These are phyloP conservation scores for Sinella curviseta DNA, from an alignment of 1,140 invertebrate species.

Conservation along the genomic window DNA sequence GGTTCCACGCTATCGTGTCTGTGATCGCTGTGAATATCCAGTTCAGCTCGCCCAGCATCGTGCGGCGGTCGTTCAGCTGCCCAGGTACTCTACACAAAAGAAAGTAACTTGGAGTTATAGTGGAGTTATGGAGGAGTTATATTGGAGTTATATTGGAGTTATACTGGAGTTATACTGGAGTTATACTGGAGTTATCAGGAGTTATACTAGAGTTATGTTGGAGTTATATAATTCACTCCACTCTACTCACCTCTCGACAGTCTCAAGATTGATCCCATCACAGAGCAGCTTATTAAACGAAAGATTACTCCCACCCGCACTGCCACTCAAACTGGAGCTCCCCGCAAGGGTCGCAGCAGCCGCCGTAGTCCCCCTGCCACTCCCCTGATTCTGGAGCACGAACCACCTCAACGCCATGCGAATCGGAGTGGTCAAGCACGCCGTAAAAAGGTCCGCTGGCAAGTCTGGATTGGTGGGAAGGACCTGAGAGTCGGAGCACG, in stretches of 20 bases:
- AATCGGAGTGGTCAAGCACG: slow-evolving; percentile 96
- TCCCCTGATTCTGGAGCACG: slow-evolving; percentile 82
- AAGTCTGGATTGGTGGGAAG: slow-evolving; percentile 97
- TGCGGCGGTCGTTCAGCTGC: slow-evolving; percentile 87
- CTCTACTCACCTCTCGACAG: slow-evolving; percentile 88
- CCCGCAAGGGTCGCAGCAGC: no score
- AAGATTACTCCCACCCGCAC: no score
- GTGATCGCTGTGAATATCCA: slow-evolving; percentile 99
- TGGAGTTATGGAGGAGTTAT: no score
- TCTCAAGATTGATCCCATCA: slow-evolving; percentile 66
- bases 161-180: slow-evolving; percentile 8
- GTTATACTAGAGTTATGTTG: neutral
- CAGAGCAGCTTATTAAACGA: neutral
- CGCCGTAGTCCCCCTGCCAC: slow-evolving; percentile 42
- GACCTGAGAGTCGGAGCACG: slow-evolving; percentile 86
- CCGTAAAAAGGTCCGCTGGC: slow-evolving; percentile 97
- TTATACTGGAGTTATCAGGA: neutral
- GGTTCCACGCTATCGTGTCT: slow-evolving; percentile 71
- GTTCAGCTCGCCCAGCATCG: slow-evolving; percentile 97
- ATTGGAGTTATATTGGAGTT: no score
- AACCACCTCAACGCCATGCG: slow-evolving; percentile 95
- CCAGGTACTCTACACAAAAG: slow-evolving; percentile 79
- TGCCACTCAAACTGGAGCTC: no score
- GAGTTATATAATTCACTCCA: neutral
- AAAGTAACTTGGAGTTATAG: neutral